phyloP scores from a whole-genome alignment of 1,140 invertebrate species.

The Heliconius hewitsoni region DNA sequence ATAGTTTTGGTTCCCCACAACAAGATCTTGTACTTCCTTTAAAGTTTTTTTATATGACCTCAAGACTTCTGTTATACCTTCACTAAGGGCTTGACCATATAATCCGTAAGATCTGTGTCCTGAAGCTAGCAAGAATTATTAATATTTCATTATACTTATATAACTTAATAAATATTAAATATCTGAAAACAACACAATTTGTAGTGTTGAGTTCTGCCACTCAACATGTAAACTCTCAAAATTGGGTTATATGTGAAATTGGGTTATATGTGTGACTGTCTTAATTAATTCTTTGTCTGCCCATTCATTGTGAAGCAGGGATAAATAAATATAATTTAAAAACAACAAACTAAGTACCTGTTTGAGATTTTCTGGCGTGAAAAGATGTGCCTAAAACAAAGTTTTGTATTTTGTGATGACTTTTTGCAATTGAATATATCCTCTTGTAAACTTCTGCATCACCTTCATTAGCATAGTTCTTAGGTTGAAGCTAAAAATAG shows the following conservation, averaged over 20 bases:
- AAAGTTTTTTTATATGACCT: constrained; percentile 69
- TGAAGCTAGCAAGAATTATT: constrained; percentile 44
- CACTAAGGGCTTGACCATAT: constrained; percentile 76
- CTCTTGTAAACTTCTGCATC: constrained; percentile 65
- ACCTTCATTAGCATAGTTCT: constrained; percentile 56
- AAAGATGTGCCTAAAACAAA: constrained; percentile 61
- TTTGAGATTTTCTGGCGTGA: constrained; percentile 57
- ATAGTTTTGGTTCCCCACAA: constrained; percentile 70
- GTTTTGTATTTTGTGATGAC: constrained; percentile 67
- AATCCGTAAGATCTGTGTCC: constrained; percentile 59
- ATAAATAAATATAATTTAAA: background rate
- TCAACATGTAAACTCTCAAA: too few species aligned
- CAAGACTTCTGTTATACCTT: constrained; percentile 74
- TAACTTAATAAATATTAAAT: background rate
- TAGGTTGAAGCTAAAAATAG: constrained; percentile 46
- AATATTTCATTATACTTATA: background rate
- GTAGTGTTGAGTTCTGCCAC: too few species aligned
- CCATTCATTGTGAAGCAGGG: too few species aligned
- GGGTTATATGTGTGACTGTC: too few species aligned
- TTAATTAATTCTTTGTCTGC: too few species aligned
- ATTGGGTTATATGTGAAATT: too few species aligned
- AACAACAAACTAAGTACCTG: constrained; percentile 46
- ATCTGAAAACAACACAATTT: too few species aligned
- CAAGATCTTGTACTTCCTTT: constrained; percentile 66
- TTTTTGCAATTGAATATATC: constrained; percentile 66